A percentile compares a stretch with the other conserved stretches of the same genome.
phyloP scores from a whole-genome alignment of 37 sponge, comb jelly and placozoan species.

The Aplysina aerophoba region DNA sequence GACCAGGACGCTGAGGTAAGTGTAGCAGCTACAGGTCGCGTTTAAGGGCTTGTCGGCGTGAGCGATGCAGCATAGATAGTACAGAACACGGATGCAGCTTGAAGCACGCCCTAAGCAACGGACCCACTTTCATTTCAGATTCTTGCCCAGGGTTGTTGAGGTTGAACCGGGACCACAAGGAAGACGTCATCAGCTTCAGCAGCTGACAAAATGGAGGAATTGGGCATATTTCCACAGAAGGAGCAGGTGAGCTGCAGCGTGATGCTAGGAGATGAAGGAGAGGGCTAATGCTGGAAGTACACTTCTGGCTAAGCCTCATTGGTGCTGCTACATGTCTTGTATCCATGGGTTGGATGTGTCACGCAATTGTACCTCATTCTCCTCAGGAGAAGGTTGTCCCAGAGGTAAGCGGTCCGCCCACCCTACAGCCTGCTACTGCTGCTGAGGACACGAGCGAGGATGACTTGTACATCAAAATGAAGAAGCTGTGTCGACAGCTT shows the following conservation, averaged over 20 bases:
- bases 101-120: neutral
- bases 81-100: neutral
- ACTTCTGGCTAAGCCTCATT: too few relatives aligned
- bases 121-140: slow-evolving; percentile 13
- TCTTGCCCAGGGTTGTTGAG: neutral
- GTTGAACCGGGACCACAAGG: neutral
- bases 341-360: too few relatives aligned
- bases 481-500: slow-evolving; percentile 87
- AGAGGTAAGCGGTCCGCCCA: neutral
- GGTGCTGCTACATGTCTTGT: too few relatives aligned
- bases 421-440: neutral
- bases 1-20: too few relatives aligned
- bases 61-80: too few relatives aligned
- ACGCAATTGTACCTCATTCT: too few relatives aligned
- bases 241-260: neutral
- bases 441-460: slow-evolving; percentile 31
- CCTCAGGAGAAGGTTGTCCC: neutral
- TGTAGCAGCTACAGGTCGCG: too few relatives aligned
- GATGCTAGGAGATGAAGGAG: too few relatives aligned
- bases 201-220: slow-evolving; percentile 29
- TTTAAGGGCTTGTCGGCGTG: too few relatives aligned
- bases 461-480: slow-evolving; percentile 90
- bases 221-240: slow-evolving; percentile 11
- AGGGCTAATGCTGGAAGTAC: too few relatives aligned
- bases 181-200: slow-evolving; percentile 7